Evolutionary conservation across 2,113 vertebrate genomes (phyloP).

Genomic region (Corydoras maculifer): DNA sequence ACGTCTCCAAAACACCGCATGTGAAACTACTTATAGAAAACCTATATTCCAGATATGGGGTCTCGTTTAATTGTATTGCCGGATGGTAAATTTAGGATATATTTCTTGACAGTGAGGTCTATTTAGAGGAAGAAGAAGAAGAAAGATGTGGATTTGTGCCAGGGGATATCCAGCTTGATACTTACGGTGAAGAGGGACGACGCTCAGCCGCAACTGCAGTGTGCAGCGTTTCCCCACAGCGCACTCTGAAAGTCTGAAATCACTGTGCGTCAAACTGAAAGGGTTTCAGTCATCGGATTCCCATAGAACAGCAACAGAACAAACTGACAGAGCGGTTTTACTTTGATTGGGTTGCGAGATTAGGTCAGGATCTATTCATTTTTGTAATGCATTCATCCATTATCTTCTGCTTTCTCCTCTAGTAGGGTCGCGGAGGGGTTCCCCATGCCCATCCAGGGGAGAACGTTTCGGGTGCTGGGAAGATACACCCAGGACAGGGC

Average conservation of each 20-base stretch:
- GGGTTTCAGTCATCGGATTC: slow-evolving; percentile 34
- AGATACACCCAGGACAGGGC: no score
- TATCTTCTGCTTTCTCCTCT: no score
- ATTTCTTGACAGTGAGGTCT: slow-evolving; percentile 11
- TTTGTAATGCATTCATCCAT: no score
- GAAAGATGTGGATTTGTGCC: slow-evolving; percentile 27
- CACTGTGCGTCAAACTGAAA: slow-evolving; percentile 53
- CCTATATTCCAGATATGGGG: slow-evolving; percentile 8
- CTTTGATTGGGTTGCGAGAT: no score
- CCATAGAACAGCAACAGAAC: slow-evolving; percentile 12
- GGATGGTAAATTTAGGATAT: slow-evolving; percentile 2
- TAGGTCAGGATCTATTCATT: no score
- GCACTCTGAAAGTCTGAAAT: slow-evolving; percentile 40
- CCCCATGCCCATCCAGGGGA: no score
- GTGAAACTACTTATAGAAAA: slow-evolving; percentile 7
- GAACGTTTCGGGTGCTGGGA: no score
- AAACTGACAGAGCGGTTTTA: no score
- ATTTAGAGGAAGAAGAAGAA: slow-evolving; percentile 52
- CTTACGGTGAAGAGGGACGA: slow-evolving; percentile 43
- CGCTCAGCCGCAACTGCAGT: slow-evolving; percentile 53
- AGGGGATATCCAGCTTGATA: slow-evolving; percentile 49
- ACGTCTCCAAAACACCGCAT: neutral
- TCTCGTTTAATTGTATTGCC: neutral
- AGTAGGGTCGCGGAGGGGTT: no score
- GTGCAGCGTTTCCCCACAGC: slow-evolving; percentile 42